phyloP scores from a whole-genome alignment of 2,888 invertebrate genomes.

The Pammene aurita region DNA sequence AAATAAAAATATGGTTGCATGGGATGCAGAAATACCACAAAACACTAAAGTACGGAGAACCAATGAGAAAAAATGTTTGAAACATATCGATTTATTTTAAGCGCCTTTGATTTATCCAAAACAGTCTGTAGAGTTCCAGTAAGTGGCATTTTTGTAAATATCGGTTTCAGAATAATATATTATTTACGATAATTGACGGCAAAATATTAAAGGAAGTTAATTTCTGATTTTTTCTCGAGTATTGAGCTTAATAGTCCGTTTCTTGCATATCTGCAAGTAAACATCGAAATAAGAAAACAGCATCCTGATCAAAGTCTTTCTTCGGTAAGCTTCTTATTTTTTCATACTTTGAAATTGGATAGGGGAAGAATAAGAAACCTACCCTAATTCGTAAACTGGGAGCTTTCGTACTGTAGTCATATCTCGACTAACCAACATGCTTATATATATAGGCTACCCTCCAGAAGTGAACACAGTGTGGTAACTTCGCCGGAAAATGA shows the following conservation, averaged over 20 bases:
- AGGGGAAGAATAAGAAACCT: too few relatives aligned
- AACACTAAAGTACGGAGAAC: background rate
- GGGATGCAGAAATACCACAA: background rate
- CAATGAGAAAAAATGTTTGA: conserved; percentile 2
- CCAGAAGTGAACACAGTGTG: too few relatives aligned
- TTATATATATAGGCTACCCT: too few relatives aligned
- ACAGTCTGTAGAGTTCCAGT: conserved; percentile 3
- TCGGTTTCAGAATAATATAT: too few relatives aligned
- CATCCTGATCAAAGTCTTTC: background rate
- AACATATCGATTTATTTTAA: conserved; percentile 9
- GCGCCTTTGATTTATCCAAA: background rate
- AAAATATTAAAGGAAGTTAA: background rate
- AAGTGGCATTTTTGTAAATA: background rate
- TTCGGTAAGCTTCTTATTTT: background rate
- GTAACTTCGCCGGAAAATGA: too few relatives aligned
- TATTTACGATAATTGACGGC: too few relatives aligned
- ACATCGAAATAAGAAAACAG: background rate
- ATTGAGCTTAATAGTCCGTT: background rate
- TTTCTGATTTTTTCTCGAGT: background rate
- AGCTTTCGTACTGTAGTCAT: too few relatives aligned
- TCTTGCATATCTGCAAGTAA: conserved; percentile 5
- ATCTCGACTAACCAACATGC: too few relatives aligned
- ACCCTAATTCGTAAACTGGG: too few relatives aligned
- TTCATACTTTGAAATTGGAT: background rate
- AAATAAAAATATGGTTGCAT: conserved; percentile 18